phyloP scores from a whole-genome alignment of 2,113 vertebrate species.

The Cyprinus carpio region DNA sequence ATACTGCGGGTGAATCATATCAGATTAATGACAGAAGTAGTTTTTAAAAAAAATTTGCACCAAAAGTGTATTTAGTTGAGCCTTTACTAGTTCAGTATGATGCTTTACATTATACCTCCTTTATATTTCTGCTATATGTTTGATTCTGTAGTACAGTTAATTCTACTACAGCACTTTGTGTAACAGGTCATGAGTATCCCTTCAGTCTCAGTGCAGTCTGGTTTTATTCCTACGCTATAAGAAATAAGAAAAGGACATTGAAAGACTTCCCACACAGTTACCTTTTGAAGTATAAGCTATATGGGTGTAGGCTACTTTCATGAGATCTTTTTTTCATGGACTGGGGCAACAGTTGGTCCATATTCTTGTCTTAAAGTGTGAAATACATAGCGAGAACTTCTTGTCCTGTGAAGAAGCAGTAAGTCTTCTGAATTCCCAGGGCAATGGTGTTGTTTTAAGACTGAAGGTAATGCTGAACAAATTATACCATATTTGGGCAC shows the following conservation, averaged over 20 bases:
- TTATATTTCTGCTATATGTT: not conserved
- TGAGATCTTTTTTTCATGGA: conserved; percentile 8
- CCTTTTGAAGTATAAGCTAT: not conserved
- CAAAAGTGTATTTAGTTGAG: conserved; percentile 5
- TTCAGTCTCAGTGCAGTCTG: not conserved
- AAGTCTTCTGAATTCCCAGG: conserved; percentile 30
- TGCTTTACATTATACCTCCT: not conserved
- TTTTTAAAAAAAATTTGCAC: not conserved
- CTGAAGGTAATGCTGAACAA: conserved; percentile 55
- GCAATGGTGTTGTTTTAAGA: conserved; percentile 49
- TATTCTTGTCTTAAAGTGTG: conserved; percentile 30
- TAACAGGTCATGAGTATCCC: not conserved
- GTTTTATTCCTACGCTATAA: not conserved
- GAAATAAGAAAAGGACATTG: conserved; percentile 6
- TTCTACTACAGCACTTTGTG: not conserved
- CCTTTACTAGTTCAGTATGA: not conserved
- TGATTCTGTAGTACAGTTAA: not conserved
- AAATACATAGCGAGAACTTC: conserved; percentile 21
- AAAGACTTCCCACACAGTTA: not conserved
- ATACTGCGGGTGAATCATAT: not conserved
- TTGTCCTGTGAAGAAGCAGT: conserved; percentile 4
- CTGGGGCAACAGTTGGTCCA: not conserved
- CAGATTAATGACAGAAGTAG: conserved; percentile 14
- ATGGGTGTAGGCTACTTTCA: not conserved
- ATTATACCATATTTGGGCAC: conserved; percentile 58